Conservation (phyloP, 2,888 invertebrate genomes). For the Phaonia tiefii region DNA sequence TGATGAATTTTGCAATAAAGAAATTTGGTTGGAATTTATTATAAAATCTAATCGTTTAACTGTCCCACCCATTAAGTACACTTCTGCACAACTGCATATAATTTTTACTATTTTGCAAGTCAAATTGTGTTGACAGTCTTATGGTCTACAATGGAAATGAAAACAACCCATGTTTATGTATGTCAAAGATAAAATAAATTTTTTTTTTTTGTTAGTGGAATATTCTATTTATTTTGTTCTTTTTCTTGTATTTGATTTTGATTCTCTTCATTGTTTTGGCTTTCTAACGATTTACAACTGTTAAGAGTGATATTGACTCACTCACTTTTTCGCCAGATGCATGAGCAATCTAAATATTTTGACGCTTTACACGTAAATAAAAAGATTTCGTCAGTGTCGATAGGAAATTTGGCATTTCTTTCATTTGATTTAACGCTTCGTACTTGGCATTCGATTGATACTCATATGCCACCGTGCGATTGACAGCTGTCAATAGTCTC, state of each 20-base stretch:
- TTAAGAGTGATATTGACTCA: conserved; percentile 22
- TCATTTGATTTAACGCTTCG: conserved; percentile 82
- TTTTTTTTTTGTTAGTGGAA: neutral
- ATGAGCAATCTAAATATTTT: conserved; percentile 13
- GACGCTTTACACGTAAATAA: conserved; percentile 79
- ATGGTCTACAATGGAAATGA: too few species aligned
- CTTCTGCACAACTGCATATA: too few species aligned
- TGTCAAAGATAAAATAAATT: conserved; percentile 16
- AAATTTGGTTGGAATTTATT: too few species aligned
- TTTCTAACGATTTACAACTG: neutral
- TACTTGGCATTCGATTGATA: conserved; percentile 83
- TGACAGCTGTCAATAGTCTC: conserved; percentile 84
- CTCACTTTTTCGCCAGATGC: neutral
- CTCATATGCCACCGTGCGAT: conserved; percentile 84
- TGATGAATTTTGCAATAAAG: too few species aligned
- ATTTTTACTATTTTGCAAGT: too few species aligned
- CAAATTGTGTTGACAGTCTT: too few species aligned
- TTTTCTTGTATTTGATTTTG: neutral
- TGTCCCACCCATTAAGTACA: too few species aligned
- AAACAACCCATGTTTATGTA: too few species aligned
- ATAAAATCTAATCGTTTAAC: too few species aligned
- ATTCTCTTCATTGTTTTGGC: neutral
- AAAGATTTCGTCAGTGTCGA: conserved; percentile 85
- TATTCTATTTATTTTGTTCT: neutral
- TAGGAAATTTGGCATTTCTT: conserved; percentile 86